Percentiles rank a stretch among this genome's conserved stretches.
Conservation (phyloP, 2,888 invertebrate species). For the Diarsia mendica region DNA sequence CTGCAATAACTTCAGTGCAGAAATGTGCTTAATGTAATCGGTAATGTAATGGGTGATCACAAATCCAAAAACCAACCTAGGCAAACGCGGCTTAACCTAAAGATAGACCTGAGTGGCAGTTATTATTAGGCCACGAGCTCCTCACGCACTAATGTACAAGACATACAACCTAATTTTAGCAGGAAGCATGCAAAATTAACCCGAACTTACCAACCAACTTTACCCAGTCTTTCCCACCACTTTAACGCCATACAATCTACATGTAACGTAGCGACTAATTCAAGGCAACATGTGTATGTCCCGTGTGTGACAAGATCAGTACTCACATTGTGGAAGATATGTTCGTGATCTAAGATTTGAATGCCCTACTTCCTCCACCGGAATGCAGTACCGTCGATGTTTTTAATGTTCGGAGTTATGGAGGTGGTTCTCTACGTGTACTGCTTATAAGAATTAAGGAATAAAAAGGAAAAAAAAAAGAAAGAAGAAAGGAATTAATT, state of each 20-base stretch:
- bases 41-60: too few species aligned
- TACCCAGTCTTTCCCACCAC: neutral
- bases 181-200: slow-evolving; percentile 7
- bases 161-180: neutral
- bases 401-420: slow-evolving; percentile 40
- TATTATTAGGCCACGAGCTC: too few species aligned
- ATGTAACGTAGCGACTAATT: slow-evolving; percentile 50
- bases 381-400: slow-evolving; percentile 67
- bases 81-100: too few species aligned
- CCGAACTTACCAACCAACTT: neutral
- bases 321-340: slow-evolving; percentile 72
- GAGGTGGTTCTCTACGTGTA: slow-evolving; percentile 38
- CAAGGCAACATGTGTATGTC: slow-evolving; percentile 43
- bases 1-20: too few species aligned
- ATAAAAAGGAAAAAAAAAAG: too few species aligned
- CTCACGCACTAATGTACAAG: neutral
- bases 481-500: too few species aligned
- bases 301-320: slow-evolving; percentile 62
- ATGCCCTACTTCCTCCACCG: slow-evolving; percentile 80
- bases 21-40: neutral
- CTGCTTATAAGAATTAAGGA: neutral
- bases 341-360: slow-evolving; percentile 83
- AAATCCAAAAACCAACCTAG: too few species aligned
- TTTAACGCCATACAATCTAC: slow-evolving; percentile 14
- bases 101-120: too few species aligned